Evolutionary conservation across 2,888 invertebrate genomes (phyloP).

Genomic region (Cataglyphis cursor): DNA sequence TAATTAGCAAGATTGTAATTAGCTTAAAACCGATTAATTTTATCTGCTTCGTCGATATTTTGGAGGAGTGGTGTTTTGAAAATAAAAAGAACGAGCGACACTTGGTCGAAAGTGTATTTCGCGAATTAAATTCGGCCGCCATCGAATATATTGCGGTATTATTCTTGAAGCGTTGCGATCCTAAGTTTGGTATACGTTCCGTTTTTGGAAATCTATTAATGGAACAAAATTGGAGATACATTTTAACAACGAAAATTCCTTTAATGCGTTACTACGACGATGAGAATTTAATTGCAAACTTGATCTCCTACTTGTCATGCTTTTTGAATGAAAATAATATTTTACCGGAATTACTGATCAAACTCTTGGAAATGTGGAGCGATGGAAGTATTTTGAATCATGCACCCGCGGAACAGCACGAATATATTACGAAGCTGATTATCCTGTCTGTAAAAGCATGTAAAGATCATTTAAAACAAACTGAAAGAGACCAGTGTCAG

Average conservation of each 20-base stretch:
- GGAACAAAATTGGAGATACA: conserved; percentile 89
- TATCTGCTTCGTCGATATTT: conserved; percentile 87
- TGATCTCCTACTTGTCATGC: conserved; percentile 89
- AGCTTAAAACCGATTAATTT: conserved; percentile 88
- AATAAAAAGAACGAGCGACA: conserved; percentile 73
- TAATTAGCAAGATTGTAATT: conserved; percentile 89
- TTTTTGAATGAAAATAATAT: conserved; percentile 80
- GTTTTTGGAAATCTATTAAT: conserved; percentile 87
- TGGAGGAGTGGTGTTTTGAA: conserved; percentile 87
- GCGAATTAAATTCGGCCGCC: conserved; percentile 88
- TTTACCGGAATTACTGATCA: conserved; percentile 87
- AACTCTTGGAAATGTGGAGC: conserved; percentile 90
- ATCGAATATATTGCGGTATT: conserved; percentile 89
- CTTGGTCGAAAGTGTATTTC: conserved; percentile 87
- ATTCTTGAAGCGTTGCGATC: conserved; percentile 87
- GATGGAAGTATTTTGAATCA: conserved; percentile 90
- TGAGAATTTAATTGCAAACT: conserved; percentile 88
- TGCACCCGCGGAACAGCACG: conserved; percentile 90
- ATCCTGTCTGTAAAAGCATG: conserved; percentile 84
- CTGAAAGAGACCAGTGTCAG: conserved; percentile 86
- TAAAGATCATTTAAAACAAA: conserved; percentile 72
- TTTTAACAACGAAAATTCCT: conserved; percentile 89
- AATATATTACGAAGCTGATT: conserved; percentile 91
- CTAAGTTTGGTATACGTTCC: conserved; percentile 84
- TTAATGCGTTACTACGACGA: conserved; percentile 88